Conservation (phyloP, 2,113 vertebrate species). For the Nicator chloris region DNA sequence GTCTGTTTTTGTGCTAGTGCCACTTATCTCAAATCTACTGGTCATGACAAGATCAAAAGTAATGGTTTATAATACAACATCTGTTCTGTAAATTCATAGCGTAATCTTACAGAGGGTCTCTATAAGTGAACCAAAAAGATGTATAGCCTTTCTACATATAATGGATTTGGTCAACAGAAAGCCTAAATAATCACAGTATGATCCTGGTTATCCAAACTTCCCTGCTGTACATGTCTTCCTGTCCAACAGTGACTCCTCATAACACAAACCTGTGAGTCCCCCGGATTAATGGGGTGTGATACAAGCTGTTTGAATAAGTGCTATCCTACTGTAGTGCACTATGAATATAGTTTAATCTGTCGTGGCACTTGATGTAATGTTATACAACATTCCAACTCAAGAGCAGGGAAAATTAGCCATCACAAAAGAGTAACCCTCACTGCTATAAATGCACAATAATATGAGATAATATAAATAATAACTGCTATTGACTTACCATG, state of each 20-base stretch:
- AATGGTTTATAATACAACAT: neutral
- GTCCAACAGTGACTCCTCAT: neutral
- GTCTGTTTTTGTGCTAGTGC: neutral
- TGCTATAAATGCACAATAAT: neutral
- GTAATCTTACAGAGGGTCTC: neutral
- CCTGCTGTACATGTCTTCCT: neutral
- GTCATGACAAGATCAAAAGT: neutral
- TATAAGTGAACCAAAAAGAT: conserved; percentile 14
- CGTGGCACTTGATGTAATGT: neutral
- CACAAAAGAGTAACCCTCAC: neutral
- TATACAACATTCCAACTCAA: neutral
- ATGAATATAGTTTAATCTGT: neutral
- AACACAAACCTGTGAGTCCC: neutral
- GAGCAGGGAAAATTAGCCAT: neutral
- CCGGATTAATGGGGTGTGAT: neutral
- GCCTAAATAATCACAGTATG: neutral
- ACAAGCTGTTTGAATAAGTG: neutral
- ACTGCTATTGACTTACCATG: neutral
- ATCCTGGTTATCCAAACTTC: conserved; percentile 7
- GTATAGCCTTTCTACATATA: neutral
- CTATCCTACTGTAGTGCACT: neutral
- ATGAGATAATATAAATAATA: neutral
- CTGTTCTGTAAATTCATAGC: neutral
- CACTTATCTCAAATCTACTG: neutral
- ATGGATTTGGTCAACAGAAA: neutral